Base-by-base conservation (phyloP, 1,140 invertebrate species). In the Cyphomyrmex costatus region DNA sequence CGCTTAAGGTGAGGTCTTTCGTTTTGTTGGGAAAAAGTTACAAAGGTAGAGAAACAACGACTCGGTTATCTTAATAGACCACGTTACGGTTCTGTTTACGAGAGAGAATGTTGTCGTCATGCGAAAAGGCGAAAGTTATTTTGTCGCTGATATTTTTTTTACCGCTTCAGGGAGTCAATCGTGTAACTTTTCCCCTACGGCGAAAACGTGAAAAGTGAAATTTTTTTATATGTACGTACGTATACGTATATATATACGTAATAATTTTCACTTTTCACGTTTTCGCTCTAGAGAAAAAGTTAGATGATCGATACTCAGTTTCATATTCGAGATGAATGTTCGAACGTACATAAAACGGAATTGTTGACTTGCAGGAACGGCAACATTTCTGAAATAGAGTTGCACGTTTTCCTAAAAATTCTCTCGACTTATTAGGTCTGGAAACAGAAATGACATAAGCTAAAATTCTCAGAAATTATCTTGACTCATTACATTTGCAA, bases 41-140 rank as follows among this genome's bases (percentile, higher is more conserved):
- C 63, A 86, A 86, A 86, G 65, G 36, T 66, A 68, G 36, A 21
- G 78, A 70, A 86, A 83, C 65, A 58, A 66, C 70, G 66, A 51
- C 71, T 36, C 14, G 19, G 16, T 85, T 51, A 85, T 78, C 53
- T 85, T 85, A 85, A 78, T 65, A 68, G 53, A 82, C 53, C 65
- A 33, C 70, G 33, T 74, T 73, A 84, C 53, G 49, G 36, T 27
- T 36, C 65, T 51, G 46, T 83, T 84, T 68, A 86, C 46, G 56
- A 84, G 21, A 84, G 33, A 58, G 33, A 65, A 61, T 8, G 36
- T 82, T 58, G 51, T 73, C 30, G 10, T 42, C 66, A 21, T 73
- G 66, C 53, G 14, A 82, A 71, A n/a, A 82, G 19, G 14, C 5
- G 16, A 74, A 49, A 70, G n/a, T 80, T 24, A 36, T 56, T 71